Evolutionary conservation across 1,140 invertebrate genomes (phyloP), one percentile per base, ranked within the genome.

Genomic region (Camponotus vicinus): DNA sequence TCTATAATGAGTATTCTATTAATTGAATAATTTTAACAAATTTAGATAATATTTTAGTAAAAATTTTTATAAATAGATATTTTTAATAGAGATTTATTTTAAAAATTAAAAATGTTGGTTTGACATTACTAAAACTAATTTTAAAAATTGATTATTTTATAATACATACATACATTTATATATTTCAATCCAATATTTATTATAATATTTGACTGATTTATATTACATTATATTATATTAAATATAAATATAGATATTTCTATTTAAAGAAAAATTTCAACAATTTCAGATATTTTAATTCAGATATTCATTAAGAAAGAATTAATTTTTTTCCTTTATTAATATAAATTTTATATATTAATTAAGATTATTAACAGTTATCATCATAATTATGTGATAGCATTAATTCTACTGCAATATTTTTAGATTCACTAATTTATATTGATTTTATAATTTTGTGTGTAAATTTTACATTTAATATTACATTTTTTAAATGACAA

Each of bases 41-140:
- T 66, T 40, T 42, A 42, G 18, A 42, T 13, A 42, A 59, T 40
- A 59, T 21, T 18, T 32, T 55, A 55, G 21, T 71, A 37, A 45
- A 78, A 45, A 34, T 78, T 55, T 27, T 70, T 57, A 55, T 69
- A 37, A 80, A 18, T 1, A 67, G 37, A 27, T 15, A 13, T 32
- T 80, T 18, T 8, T 7, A 59, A 21, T 57, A 4, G 8, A 32
- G 8, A 52, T 52, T 70, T 34, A 70, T 70, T n/a, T 70, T 34
- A 3, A 52, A 18, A 49, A 45, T 64, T 11, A 27, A 61, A 3
- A 66, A 52, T 70, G 49, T 70, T 52, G 49, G 5, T 52, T 37
- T 27, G 37, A 1, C 11, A 49, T 61, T 27, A 1, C 27, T 27
- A 27, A 27, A 27, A 37, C 6, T 40, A 59, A n/a, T 13, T 75